Evolutionary conservation across 2,797 vertebrate genomes (phyloP).

Genomic region (Adelosebastes latens): DNA sequence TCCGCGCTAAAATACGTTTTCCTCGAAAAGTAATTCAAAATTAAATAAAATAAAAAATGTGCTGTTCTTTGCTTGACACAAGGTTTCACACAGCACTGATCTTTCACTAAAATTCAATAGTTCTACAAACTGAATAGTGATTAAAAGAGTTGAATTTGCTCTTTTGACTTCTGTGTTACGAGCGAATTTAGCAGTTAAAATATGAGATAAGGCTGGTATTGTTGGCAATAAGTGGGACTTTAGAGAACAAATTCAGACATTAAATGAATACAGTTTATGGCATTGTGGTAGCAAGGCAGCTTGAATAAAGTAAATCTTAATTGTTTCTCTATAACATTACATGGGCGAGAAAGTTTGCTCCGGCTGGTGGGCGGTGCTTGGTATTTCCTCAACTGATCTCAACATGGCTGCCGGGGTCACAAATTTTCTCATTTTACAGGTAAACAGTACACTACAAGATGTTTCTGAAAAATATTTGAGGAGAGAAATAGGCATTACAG

Average conservation of each 20-base stretch:
- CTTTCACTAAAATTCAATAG: not conserved
- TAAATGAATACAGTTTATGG: not conserved
- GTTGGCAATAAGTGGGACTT: not conserved
- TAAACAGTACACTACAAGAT: too few species aligned
- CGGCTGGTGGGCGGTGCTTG: too few species aligned
- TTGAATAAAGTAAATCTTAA: not conserved
- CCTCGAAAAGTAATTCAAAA: not conserved
- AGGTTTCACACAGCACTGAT: not conserved
- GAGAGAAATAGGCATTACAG: too few species aligned
- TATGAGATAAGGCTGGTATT: not conserved
- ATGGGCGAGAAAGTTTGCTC: not conserved
- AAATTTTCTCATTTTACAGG: too few species aligned
- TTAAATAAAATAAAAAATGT: not conserved
- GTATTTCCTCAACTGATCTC: too few species aligned
- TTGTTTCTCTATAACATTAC: not conserved
- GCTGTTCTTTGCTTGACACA: not conserved
- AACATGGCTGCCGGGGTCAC: too few species aligned
- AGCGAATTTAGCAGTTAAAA: not conserved
- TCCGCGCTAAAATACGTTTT: too few species aligned
- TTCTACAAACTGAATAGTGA: not conserved
- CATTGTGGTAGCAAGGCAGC: not conserved
- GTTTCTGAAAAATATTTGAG: too few species aligned
- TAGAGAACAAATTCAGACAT: not conserved
- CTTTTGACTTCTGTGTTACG: not conserved
- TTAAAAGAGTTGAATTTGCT: not conserved